phyloP scores from a whole-genome alignment of 2,797 vertebrate genomes.

The Cyprinella venusta region DNA sequence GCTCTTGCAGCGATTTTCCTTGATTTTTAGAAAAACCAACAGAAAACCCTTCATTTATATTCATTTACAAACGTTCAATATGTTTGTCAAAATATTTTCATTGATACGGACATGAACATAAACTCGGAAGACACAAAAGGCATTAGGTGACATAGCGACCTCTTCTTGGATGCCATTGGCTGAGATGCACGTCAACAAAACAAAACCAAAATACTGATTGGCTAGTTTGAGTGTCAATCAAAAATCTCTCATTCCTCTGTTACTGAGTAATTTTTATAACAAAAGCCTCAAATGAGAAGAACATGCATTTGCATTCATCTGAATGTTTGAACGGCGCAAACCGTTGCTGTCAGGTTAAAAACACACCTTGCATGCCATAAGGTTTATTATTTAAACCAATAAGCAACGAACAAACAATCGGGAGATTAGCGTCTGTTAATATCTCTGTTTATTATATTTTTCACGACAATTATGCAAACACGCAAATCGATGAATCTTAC shows the following conservation, averaged over 20 bases:
- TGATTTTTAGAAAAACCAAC: neutral
- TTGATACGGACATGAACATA: neutral
- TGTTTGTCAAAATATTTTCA: neutral
- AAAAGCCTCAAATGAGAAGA: slow-evolving; percentile 14
- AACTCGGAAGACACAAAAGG: neutral
- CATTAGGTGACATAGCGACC: neutral
- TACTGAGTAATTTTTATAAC: slow-evolving; percentile 34
- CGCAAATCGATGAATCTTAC: slow-evolving; percentile 40
- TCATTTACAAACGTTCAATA: neutral
- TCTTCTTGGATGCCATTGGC: slow-evolving; percentile 67
- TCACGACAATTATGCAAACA: neutral
- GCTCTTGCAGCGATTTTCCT: neutral
- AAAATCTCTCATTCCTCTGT: slow-evolving; percentile 36
- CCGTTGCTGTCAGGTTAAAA: neutral
- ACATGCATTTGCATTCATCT: neutral
- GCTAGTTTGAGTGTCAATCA: slow-evolving; percentile 59
- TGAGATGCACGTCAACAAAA: slow-evolving; percentile 16
- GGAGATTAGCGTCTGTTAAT: neutral
- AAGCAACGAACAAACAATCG: neutral
- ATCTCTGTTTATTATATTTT: neutral
- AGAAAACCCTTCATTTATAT: neutral
- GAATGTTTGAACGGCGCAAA: neutral
- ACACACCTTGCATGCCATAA: neutral
- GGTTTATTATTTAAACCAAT: neutral
- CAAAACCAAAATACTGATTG: slow-evolving; percentile 60